Base-by-base conservation (phyloP, 2,888 invertebrate genomes). In the Hartigia nigra region DNA sequence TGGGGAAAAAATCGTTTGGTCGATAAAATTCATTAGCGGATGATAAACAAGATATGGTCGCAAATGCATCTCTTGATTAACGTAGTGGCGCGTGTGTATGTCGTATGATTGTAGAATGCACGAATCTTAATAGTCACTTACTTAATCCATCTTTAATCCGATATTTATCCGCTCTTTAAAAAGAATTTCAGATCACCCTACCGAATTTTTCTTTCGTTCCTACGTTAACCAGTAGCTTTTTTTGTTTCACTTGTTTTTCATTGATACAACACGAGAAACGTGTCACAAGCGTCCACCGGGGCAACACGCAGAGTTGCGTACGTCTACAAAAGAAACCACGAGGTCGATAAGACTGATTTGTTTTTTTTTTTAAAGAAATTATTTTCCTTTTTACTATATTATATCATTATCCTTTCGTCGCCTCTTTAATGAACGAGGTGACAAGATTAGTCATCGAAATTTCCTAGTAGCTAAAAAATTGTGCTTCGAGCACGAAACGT, bases 91-190 rank as follows among this genome's bases (percentile, higher is more conserved):
- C 81, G 82, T 85, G 72, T 72, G 72, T 34, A 72, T 72, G 72
- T 72, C 72, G 72, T 32, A 72, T 72, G 87, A 85, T 34, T 87
- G 87, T 81, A 81, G 83, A 84, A 82, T 83, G 85, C 81, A 84
- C 83, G 86, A 80, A 86, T 84, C 83, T 82, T 82, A 85, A 82
- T 80, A 82, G 83, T 85, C 86, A 82, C 80, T 81, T 83, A 82
- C 79, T 85, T 82, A 82, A 75, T 81, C 81, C 77, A 84, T 77
- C 55, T 23, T 79, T 72, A 31, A 31, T 76, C 78, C 70, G 70
- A 76, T 72, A 72, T 72, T 72, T 72, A 34, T 23, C 72, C 72
- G 12, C 31, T 72, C 72, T 72, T 72, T 4, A 31, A 12, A 55
- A 55, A 34, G 3, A 55, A 55, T 55, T 55, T 55, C 34, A 32